Percentiles rank a stretch among this genome's conserved stretches.
phyloP scores from a whole-genome alignment of 2,888 invertebrate genomes.

The Lobophora halterata region DNA sequence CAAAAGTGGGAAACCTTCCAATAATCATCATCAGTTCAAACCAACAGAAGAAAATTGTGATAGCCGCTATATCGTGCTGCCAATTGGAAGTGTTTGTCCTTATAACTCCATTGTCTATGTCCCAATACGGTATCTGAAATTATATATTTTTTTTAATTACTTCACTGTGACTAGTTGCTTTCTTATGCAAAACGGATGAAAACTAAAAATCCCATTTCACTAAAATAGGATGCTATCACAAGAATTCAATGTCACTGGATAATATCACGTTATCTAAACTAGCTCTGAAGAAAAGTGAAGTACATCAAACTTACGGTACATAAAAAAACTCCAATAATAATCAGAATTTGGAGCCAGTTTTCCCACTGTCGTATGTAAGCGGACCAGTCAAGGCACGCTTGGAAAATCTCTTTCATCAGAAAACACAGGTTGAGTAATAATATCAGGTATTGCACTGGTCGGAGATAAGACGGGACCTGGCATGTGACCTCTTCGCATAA shows the following conservation, averaged over 20 bases:
- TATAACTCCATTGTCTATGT: constrained; percentile 50
- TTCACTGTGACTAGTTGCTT: too few species aligned
- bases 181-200: too few species aligned
- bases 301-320: constrained; percentile 77
- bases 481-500: constrained; percentile 70
- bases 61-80: constrained; percentile 90
- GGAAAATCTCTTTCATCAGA: constrained; percentile 88
- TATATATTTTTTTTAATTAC: not conserved
- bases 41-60: constrained; percentile 91
- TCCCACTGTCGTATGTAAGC: constrained; percentile 91
- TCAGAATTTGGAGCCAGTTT: constrained; percentile 91
- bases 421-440: constrained; percentile 83
- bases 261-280: too few species aligned
- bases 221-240: too few species aligned
- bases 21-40: constrained; percentile 92
- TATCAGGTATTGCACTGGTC: constrained; percentile 81
- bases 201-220: too few species aligned
- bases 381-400: constrained; percentile 86
- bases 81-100: constrained; percentile 76
- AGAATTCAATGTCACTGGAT: too few species aligned
- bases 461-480: constrained; percentile 59
- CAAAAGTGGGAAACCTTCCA: constrained; percentile 92
- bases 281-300: not conserved
- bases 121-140: constrained; percentile 66
- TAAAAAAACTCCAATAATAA: constrained; percentile 85